Conservation (phyloP, 2,113 vertebrate genomes). For the Perognathus longimembris region DNA sequence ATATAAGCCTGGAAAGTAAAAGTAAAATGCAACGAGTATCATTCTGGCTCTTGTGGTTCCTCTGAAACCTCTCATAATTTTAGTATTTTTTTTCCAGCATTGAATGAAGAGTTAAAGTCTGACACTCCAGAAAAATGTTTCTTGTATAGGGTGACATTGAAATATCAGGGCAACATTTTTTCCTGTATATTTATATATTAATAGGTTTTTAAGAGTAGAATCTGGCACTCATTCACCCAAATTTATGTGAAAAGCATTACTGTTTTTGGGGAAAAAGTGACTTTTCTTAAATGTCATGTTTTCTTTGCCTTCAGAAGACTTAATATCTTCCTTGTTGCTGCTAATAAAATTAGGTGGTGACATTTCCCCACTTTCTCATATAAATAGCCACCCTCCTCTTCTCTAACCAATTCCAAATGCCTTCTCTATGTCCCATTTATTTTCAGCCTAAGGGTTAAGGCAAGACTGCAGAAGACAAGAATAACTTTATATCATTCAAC, state of each 20-base stretch:
- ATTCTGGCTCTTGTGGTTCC: background rate
- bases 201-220: background rate
- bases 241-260: background rate
- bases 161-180: background rate
- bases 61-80: background rate
- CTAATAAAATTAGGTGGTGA: slow-evolving; percentile 21
- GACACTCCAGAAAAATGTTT: background rate
- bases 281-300: slow-evolving; percentile 47
- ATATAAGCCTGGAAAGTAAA: background rate
- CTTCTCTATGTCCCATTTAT: background rate
- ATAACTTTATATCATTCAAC: slow-evolving; percentile 6
- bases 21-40: background rate
- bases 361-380: background rate
- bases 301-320: slow-evolving; percentile 31
- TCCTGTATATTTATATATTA: background rate
- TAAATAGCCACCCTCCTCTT: background rate
- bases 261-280: slow-evolving; percentile 47
- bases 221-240: background rate
- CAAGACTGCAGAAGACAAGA: background rate
- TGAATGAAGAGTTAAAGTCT: background rate
- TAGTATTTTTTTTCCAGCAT: background rate
- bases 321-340: background rate
- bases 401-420: background rate
- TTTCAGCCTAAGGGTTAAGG: background rate
- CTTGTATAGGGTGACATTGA: background rate